phyloP scores from a whole-genome alignment of 2,888 invertebrate species.

The Drosophila paracracens region DNA sequence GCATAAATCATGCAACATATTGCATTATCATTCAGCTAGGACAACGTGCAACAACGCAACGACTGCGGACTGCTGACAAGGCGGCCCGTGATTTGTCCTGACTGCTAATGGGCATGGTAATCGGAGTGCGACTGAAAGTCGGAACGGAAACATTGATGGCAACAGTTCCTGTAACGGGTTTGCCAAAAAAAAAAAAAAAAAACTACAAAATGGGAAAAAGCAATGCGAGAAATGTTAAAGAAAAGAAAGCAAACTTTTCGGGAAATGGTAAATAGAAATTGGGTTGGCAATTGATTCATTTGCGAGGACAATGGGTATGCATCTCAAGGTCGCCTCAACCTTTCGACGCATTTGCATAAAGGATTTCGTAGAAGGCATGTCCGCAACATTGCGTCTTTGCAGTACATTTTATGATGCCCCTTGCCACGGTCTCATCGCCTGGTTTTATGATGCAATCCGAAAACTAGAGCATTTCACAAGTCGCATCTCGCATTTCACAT shows the following conservation, averaged over 20 bases:
- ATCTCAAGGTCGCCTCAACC: conserved; percentile 51
- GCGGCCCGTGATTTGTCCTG: conserved; percentile 61
- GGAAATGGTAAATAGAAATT: conserved; percentile 9
- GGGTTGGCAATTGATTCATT: conserved; percentile 40
- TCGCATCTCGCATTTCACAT: conserved; percentile 22
- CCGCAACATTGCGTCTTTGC: conserved; percentile 66
- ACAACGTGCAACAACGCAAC: conserved; percentile 18
- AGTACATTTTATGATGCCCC: conserved; percentile 44
- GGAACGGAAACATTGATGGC: conserved; percentile 8
- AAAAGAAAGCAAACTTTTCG: conserved; percentile 15
- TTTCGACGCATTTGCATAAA: conserved; percentile 67
- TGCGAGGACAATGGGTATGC: conserved; percentile 33
- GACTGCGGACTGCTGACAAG: conserved; percentile 31
- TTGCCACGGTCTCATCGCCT: conserved; percentile 10
- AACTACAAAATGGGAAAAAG: too few species aligned
- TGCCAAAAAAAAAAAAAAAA: conserved; percentile 3
- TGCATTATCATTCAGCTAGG: conserved; percentile 73
- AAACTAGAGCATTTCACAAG: conserved; percentile 42
- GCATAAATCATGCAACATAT: conserved; percentile 82
- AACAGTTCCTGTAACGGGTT: conserved; percentile 34
- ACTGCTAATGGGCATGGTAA: conserved; percentile 58
- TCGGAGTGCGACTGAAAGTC: conserved; percentile 27
- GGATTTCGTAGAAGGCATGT: conserved; percentile 57
- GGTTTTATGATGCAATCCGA: conserved; percentile 70
- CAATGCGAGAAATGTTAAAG: background rate